Evolutionary conservation across 2,113 vertebrate genomes (phyloP).

Genomic region (Pelmatolapia mariae): DNA sequence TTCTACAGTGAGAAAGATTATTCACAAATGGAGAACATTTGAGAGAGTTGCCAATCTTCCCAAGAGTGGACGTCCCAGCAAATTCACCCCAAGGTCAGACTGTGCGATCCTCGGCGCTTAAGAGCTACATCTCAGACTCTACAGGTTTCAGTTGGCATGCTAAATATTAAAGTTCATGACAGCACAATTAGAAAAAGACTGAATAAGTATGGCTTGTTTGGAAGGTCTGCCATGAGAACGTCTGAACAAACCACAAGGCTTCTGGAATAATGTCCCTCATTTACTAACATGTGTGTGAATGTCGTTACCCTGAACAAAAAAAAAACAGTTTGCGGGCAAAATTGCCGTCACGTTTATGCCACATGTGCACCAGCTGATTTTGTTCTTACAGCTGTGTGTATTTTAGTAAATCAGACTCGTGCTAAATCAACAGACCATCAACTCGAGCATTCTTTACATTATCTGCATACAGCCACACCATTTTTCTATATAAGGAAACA

Average conservation of each 20-base stretch:
- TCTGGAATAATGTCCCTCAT: background rate
- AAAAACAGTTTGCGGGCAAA: background rate
- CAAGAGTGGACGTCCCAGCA: background rate
- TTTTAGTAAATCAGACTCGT: background rate
- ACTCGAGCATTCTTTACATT: background rate
- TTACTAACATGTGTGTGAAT: background rate
- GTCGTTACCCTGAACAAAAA: background rate
- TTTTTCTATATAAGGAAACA: background rate
- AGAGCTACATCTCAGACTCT: background rate
- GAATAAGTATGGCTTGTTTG: background rate
- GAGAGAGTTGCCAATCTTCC: background rate
- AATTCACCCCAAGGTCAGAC: background rate
- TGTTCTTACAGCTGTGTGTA: background rate
- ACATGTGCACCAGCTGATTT: background rate
- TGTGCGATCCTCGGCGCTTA: background rate
- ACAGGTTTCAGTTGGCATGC: background rate
- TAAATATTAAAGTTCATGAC: background rate
- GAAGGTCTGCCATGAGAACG: background rate
- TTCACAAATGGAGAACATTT: background rate
- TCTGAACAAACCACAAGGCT: background rate
- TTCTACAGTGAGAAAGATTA: background rate
- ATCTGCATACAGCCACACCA: background rate
- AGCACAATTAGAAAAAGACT: background rate
- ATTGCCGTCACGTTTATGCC: background rate
- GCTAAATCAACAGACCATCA: background rate